Base-by-base conservation (phyloP, 2,113 vertebrate species). In the Cottus gobio region DNA sequence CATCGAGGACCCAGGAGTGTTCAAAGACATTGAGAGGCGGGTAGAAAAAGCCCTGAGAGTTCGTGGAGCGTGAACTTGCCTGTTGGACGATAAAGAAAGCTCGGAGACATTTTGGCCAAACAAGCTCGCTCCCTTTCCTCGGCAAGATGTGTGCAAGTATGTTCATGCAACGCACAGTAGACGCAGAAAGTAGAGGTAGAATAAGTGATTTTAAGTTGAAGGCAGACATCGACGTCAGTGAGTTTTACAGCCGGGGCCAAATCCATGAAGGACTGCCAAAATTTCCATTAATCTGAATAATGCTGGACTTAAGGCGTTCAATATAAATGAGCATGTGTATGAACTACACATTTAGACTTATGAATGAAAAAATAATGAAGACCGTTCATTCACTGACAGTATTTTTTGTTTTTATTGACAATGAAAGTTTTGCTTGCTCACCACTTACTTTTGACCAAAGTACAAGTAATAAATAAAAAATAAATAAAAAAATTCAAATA, bases 1-100 rank as follows among this genome's bases (percentile, higher is more conserved):
- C 26, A 98, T 99, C 36, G 98, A 99, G 90, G 97, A 99, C 83
- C 96, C 97, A 3, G 91, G 76, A 0, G 95, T 96, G 31, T 99
- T 99, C 75, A 93, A 94, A 82, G 93, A 96, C 73, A 94, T 99
- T 42, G 96, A 98, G 94, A 94, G 90, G 76, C 87, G 93, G 48
- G 84, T 97, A 18, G 64, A 78, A 74, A 82, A 89, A 54, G 52
- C 20, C 20, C 67, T 89, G 54, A 83, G 67, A 74, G 8, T 46
- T 1, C 7, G 5, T 1, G 39, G 31, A 34, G 70, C 80, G 67
- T 92, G 87, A 89, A 16, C 9, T 46, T 52, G 1, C 18, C 66
- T 10, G 31, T 3, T 2, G 37, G 54, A 69, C 2, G 46, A 34
- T 3, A 2, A 13, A 39, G 46, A n/a, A 52, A 46, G 26, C n/a